Evolutionary conservation across 2,797 vertebrate species (phyloP).

Genomic region (Onychomys torridus): DNA sequence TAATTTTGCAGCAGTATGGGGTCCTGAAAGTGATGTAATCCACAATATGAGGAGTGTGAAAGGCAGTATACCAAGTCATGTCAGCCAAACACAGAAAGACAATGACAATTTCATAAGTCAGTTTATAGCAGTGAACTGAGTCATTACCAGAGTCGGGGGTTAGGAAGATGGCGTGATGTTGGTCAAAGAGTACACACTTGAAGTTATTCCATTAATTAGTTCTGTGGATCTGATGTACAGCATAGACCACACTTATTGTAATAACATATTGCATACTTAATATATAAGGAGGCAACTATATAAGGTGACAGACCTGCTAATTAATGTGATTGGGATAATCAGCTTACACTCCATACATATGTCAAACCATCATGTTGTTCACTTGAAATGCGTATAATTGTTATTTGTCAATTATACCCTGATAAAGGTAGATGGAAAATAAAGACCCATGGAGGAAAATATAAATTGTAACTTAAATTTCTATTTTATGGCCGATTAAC

Average conservation of each 20-base stretch:
- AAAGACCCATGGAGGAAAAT: neutral
- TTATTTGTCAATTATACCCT: neutral
- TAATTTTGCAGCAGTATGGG: neutral
- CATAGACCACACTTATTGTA: neutral
- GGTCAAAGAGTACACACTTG: neutral
- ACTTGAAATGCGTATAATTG: neutral
- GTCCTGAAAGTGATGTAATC: neutral
- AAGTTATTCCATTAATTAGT: neutral
- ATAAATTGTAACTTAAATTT: neutral
- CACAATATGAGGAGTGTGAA: neutral
- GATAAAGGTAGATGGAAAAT: neutral
- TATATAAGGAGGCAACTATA: neutral
- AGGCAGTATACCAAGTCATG: neutral
- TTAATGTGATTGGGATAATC: neutral
- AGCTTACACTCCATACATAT: neutral
- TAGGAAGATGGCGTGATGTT: neutral
- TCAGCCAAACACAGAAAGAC: neutral
- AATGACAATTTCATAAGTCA: too few relatives aligned
- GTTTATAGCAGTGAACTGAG: neutral
- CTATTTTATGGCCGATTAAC: conserved; percentile 52
- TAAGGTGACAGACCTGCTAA: neutral
- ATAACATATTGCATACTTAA: neutral
- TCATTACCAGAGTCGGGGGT: too few relatives aligned
- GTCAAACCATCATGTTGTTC: neutral
- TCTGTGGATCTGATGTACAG: neutral